A percentile compares a stretch with the other conserved stretches of the same genome.
These are phyloP conservation scores for Prionace glauca DNA, from an alignment of 2,797 vertebrate genomes.

Conservation along the genomic window DNA sequence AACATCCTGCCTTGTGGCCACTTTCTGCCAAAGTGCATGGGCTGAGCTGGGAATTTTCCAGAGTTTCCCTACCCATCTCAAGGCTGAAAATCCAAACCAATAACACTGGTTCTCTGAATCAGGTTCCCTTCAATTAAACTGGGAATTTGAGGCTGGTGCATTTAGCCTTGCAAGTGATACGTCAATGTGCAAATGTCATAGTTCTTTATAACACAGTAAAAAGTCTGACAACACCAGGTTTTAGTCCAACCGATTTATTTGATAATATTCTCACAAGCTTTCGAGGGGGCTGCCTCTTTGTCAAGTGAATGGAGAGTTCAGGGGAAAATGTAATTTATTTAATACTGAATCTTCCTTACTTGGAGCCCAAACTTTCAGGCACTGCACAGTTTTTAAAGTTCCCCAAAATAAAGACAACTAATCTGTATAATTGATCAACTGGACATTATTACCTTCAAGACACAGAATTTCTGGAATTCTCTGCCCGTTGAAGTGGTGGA, in stretches of 20 bases:
- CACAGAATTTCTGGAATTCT: too few species aligned
- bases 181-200: background rate
- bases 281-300: too few species aligned
- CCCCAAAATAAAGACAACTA: background rate
- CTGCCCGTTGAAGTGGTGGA: too few species aligned
- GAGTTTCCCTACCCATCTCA: too few species aligned
- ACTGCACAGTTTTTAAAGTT: background rate
- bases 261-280: too few species aligned
- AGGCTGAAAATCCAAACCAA: background rate
- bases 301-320: too few species aligned
- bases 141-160: background rate
- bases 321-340: background rate
- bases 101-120: background rate
- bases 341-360: background rate
- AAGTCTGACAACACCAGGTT: too few species aligned
- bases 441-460: background rate
- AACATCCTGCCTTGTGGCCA: too few species aligned
- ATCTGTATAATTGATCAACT: background rate
- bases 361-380: background rate
- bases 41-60: too few species aligned
- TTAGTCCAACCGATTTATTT: too few species aligned
- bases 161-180: background rate
- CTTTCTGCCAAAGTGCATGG: too few species aligned
- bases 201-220: background rate
- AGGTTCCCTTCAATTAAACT: background rate